Conservation (phyloP, 2,797 vertebrate genomes). For the Takifugu ocellatus region DNA sequence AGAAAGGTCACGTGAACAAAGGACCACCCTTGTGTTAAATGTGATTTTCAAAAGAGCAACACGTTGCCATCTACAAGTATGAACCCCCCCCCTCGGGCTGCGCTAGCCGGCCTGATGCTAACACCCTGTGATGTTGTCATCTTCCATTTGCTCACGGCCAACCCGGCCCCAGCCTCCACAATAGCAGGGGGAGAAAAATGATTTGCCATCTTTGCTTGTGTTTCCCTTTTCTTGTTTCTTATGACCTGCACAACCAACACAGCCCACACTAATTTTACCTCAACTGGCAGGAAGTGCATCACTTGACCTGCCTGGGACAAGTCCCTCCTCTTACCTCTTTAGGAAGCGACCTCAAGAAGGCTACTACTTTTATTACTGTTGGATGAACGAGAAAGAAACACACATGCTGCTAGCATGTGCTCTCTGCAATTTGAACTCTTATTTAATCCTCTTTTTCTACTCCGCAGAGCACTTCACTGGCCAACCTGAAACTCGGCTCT, state of each 20-base stretch:
- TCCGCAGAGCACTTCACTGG: too few relatives aligned
- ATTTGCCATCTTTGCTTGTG: constrained; percentile 21
- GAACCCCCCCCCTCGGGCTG: constrained; percentile 28
- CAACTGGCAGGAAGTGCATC: constrained; percentile 23
- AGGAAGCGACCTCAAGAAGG: too few relatives aligned
- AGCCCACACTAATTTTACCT: constrained; percentile 33
- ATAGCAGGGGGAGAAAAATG: constrained; percentile 4
- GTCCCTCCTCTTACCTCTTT: too few relatives aligned
- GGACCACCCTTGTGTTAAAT: constrained; percentile 24
- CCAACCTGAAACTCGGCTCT: too few relatives aligned
- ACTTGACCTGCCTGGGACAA: too few relatives aligned
- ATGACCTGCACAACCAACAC: constrained; percentile 30
- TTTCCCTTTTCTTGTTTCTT: constrained; percentile 20
- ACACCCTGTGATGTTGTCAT: constrained; percentile 62
- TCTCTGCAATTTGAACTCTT: too few relatives aligned
- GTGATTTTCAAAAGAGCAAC: constrained; percentile 38
- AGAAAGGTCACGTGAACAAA: neutral
- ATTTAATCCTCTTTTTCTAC: too few relatives aligned
- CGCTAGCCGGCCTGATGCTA: constrained; percentile 50
- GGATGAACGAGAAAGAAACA: too few relatives aligned
- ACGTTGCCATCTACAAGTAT: constrained; percentile 38
- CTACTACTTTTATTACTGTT: too few relatives aligned
- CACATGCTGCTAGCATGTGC: too few relatives aligned
- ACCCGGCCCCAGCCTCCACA: constrained; percentile 12
- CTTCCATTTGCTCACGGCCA: constrained; percentile 53